These are phyloP conservation scores for Excalfactoria chinensis DNA, from an alignment of 2,113 vertebrate species.

Conservation along the genomic window DNA sequence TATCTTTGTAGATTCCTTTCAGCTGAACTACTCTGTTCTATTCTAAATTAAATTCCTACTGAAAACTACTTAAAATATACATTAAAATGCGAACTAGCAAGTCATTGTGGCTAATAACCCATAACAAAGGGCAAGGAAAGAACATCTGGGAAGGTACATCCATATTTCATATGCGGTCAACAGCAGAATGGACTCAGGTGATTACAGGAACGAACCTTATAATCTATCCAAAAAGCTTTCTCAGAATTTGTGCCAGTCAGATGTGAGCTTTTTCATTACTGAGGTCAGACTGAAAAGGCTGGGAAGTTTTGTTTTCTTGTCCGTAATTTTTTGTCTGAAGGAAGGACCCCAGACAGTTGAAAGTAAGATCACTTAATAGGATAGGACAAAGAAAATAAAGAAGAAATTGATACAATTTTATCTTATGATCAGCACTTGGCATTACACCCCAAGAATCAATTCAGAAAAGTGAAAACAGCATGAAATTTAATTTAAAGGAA, in stretches of 20 bases:
- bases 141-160: not conserved
- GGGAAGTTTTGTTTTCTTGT: not conserved
- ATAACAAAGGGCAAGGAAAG: not conserved
- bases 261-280: not conserved
- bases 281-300: not conserved
- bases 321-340: not conserved
- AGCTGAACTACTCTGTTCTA: not conserved
- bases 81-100: not conserved
- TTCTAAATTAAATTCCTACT: not conserved
- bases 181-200: not conserved
- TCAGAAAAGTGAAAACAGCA: not conserved
- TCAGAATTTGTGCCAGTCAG: not conserved
- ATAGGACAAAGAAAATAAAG: not conserved
- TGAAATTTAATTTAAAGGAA: conserved; percentile 23
- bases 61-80: not conserved
- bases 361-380: not conserved
- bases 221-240: not conserved
- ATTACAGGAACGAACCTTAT: not conserved
- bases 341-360: not conserved
- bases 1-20: not conserved
- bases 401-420: not conserved
- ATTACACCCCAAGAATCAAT: not conserved
- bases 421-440: not conserved
- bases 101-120: not conserved
- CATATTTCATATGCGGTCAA: not conserved